Conservation (phyloP, 2,888 invertebrate genomes). For the Rhabditoides inermis region DNA sequence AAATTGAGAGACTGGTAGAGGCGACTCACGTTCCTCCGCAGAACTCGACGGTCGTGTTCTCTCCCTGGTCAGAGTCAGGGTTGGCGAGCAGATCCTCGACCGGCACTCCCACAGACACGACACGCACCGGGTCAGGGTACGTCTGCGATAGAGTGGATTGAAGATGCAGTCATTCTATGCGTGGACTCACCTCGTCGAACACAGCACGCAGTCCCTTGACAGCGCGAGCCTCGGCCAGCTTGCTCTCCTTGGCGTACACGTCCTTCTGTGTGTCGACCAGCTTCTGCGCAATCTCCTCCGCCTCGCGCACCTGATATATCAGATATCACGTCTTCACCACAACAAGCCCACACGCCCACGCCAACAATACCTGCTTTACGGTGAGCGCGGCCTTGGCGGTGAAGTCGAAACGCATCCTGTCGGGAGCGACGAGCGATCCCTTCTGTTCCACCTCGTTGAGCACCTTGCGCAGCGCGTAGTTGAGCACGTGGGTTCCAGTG, state of each 20-base stretch:
- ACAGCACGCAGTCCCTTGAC: constrained; percentile 88
- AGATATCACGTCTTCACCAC: background rate
- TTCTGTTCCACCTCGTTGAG: constrained; percentile 58
- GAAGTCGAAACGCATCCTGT: constrained; percentile 92
- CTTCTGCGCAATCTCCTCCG: constrained; percentile 72
- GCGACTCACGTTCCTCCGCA: constrained; percentile 83
- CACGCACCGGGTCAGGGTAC: constrained; percentile 81
- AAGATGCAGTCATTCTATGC: background rate
- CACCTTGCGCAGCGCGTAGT: constrained; percentile 82
- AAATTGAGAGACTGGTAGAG: background rate
- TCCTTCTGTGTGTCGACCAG: constrained; percentile 69
- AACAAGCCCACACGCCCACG: background rate
- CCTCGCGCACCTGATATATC: constrained; percentile 55
- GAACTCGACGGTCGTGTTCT: constrained; percentile 88
- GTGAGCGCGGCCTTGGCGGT: constrained; percentile 84
- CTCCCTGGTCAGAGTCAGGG: constrained; percentile 72
- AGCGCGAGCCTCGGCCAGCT: constrained; percentile 75
- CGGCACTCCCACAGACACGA: constrained; percentile 85
- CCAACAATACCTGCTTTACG: constrained; percentile 66
- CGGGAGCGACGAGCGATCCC: constrained; percentile 93
- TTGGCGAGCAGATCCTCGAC: constrained; percentile 79
- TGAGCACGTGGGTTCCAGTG: constrained; percentile 91
- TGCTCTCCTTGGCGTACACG: constrained; percentile 80
- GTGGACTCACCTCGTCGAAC: constrained; percentile 71
- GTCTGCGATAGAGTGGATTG: constrained; percentile 57